Evolutionary conservation across 37 sponge, comb jelly and placozoan genomes (phyloP), one percentile per base, ranked within the genome.

Genomic region (Halichondria panicea): DNA sequence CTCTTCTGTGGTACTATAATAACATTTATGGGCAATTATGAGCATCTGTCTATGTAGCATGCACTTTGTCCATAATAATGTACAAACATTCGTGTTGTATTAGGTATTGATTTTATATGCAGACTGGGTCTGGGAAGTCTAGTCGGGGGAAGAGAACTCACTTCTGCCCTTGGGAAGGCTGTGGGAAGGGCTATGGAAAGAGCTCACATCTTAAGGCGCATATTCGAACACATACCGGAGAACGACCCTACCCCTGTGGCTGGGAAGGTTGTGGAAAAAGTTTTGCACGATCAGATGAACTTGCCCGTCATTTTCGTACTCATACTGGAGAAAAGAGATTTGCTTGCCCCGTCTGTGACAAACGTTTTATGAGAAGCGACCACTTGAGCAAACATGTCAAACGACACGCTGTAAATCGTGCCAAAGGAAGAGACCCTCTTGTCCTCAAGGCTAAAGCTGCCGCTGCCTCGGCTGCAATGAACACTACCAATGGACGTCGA

Each of bases 311-410:
- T 74, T 89, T 77, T 82, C 82, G 99, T 31, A 98, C 99, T 18
- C 99, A 98, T 77, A 98, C 99, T 18, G 99, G 99, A 19, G 99
- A 97, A 80, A 97, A 97, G 66, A 66, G 98, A 32, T 97, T 95
- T 69, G 92, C 91, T 55, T 97, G 99, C 55, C 93, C 95, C 0
- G 93, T 92, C 40, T 97, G 99, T 59, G 93, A 95, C 76, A 95
- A 94, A 75, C 75, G 99, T 37, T 97, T 97, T 81, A 97, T 97
- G 99, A 77, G 99, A 35, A 92, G 93, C 65, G 99, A 97, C 55
- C 99, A 97, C 68, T 81, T 97, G 38, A 89, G 87, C 76, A 97
- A 97, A 84, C 99, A 97, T 64, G 93, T 92, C 60, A 89, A 87
- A 81, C 76, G 99, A 24, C 99, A 97, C 67, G 93, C 93, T 28